A percentile compares a stretch with the other conserved stretches of the same genome.
phyloP scores from a whole-genome alignment of 2,797 vertebrate species.

The Novumbra hubbsi region DNA sequence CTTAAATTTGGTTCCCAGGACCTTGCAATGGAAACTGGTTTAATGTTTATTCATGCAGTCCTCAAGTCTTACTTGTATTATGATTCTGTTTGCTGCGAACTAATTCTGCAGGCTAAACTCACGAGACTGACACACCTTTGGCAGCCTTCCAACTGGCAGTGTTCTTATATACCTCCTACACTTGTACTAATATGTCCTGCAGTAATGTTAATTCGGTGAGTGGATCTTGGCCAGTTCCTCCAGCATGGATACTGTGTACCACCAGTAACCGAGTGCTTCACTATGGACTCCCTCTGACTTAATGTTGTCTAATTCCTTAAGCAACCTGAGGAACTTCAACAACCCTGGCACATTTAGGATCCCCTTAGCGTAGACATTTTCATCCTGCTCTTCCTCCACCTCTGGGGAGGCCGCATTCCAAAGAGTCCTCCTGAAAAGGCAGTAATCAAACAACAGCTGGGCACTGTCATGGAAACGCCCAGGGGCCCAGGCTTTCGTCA shows the following conservation, averaged over 20 bases:
- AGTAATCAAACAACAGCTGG: background rate
- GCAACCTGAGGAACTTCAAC: background rate
- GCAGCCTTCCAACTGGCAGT: too few relatives aligned
- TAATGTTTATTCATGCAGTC: too few relatives aligned
- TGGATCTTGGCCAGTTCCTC: background rate
- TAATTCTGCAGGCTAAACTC: too few relatives aligned
- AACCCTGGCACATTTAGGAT: background rate
- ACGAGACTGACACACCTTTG: too few relatives aligned
- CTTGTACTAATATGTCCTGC: background rate
- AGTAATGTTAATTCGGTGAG: background rate
- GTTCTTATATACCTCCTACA: background rate
- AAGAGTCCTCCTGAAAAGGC: background rate
- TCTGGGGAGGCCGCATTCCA: background rate
- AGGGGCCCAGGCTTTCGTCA: constrained; percentile 18
- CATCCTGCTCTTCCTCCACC: background rate
- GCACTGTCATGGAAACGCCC: background rate
- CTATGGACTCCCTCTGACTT: background rate
- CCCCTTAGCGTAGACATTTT: background rate
- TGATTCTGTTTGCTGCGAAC: background rate
- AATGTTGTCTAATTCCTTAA: background rate
- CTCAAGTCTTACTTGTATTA: background rate
- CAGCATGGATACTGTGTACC: background rate
- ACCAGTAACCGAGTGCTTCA: background rate
- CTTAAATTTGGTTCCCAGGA: background rate
- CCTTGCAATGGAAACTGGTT: background rate